Conservation (phyloP, 2,113 vertebrate species). For the Phalacrocorax pelagicus region DNA sequence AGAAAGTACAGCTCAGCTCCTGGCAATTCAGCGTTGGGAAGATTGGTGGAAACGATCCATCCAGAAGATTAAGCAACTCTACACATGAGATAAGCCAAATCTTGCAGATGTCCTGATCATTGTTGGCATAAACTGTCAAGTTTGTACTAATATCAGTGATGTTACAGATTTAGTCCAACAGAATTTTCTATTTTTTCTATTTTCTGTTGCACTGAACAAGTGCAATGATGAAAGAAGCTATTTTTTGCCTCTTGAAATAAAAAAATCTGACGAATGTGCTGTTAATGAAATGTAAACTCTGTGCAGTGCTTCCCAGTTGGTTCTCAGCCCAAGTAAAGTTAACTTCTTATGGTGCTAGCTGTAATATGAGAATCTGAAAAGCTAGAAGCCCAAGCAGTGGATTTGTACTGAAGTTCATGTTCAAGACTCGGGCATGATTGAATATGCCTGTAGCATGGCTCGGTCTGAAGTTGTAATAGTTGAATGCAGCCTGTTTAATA, state of each 20-base stretch:
- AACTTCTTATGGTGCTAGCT: neutral
- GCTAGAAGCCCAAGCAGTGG: neutral
- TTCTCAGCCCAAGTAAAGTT: neutral
- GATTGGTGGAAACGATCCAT: constrained; percentile 59
- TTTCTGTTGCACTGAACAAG: neutral
- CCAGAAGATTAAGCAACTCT: constrained; percentile 59
- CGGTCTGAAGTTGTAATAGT: neutral
- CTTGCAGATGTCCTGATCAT: neutral
- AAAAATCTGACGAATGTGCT: neutral
- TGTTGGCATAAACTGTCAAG: neutral
- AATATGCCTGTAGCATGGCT: rapidly evolving
- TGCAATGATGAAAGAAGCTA: neutral
- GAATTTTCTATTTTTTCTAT: neutral
- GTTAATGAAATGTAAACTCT: neutral
- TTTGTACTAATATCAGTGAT: neutral
- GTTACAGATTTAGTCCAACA: neutral
- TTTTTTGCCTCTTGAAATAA: neutral
- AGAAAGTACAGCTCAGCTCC: constrained; percentile 33
- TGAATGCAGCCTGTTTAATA: neutral
- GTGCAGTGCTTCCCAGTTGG: neutral
- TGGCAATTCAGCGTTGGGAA: constrained; percentile 27
- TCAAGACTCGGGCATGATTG: neutral
- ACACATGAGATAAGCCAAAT: neutral
- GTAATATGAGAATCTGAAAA: neutral
- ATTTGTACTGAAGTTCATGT: neutral